phyloP scores from a whole-genome alignment of 1,140 invertebrate species.

The Anthonomus grandis region DNA sequence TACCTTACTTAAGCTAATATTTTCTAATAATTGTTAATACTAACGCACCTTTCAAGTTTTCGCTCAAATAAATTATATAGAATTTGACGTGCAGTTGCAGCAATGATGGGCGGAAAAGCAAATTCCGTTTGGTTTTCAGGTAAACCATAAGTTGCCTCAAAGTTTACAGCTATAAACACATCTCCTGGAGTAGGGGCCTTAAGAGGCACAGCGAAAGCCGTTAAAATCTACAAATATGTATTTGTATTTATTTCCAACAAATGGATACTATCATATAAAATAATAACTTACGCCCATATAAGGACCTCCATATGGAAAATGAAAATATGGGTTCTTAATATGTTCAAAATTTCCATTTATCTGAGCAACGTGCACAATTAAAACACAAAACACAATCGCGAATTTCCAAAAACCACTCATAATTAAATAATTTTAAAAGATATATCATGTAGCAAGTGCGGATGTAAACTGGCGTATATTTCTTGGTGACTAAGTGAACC shows the following conservation, averaged over 20 bases:
- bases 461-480: too few relatives aligned
- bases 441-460: too few relatives aligned
- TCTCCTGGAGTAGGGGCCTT: slow-evolving; percentile 65
- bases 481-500: too few relatives aligned
- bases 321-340: slow-evolving; percentile 15
- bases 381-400: too few relatives aligned
- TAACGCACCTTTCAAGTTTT: slow-evolving; percentile 41
- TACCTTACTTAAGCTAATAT: too few relatives aligned
- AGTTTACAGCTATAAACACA: slow-evolving; percentile 71
- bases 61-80: slow-evolving; percentile 33
- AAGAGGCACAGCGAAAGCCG: slow-evolving; percentile 69
- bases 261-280: too few relatives aligned
- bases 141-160: slow-evolving; percentile 65
- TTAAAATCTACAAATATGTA: slow-evolving; percentile 55
- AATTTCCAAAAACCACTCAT: too few relatives aligned
- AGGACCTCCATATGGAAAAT: slow-evolving; percentile 21
- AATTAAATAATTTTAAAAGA: too few relatives aligned
- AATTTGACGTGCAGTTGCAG: slow-evolving; percentile 19
- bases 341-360: too few relatives aligned
- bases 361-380: too few relatives aligned
- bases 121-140: slow-evolving; percentile 35
- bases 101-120: slow-evolving; percentile 32
- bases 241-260: too few relatives aligned
- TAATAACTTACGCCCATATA: slow-evolving; percentile 26
- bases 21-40: too few relatives aligned